Percentiles rank a stretch among this genome's conserved stretches.
phyloP scores from a whole-genome alignment of 2,113 vertebrate genomes.

The Raja brachyura region DNA sequence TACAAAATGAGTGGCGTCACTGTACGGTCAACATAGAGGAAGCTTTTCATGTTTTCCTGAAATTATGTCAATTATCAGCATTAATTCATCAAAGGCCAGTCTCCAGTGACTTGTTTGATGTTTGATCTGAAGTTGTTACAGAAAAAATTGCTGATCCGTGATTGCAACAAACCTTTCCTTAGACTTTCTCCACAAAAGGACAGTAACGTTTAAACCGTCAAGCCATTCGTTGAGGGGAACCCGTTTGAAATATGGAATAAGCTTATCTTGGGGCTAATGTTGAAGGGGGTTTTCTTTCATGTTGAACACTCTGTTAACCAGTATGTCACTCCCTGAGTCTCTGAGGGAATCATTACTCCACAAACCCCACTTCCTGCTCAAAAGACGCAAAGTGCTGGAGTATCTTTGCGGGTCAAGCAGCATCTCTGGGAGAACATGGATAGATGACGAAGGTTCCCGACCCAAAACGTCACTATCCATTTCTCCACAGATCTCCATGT shows the following conservation, averaged over 20 bases:
- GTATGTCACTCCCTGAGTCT: not conserved
- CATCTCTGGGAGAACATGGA: too few relatives aligned
- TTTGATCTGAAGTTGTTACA: conserved; percentile 33
- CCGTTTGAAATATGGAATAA: not conserved
- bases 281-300: not conserved
- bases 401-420: too few relatives aligned
- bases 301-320: not conserved
- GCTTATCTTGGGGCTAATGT: not conserved
- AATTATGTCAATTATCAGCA: conserved; percentile 38
- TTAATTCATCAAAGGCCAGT: conserved; percentile 37
- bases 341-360: not conserved
- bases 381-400: too few relatives aligned
- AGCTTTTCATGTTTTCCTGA: conserved; percentile 38
- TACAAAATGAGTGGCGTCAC: conserved; percentile 29
- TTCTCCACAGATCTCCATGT: too few relatives aligned
- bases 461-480: too few relatives aligned
- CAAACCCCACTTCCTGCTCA: not conserved
- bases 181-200: not conserved
- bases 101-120: conserved; percentile 23
- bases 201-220: not conserved
- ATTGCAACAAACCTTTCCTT: not conserved
- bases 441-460: too few relatives aligned
- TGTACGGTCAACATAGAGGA: conserved; percentile 31
- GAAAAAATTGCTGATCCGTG: conserved; percentile 3
- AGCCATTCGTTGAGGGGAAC: not conserved